Evolutionary conservation across 2,113 vertebrate genomes (phyloP).

Genomic region (Neogobius melanostomus): DNA sequence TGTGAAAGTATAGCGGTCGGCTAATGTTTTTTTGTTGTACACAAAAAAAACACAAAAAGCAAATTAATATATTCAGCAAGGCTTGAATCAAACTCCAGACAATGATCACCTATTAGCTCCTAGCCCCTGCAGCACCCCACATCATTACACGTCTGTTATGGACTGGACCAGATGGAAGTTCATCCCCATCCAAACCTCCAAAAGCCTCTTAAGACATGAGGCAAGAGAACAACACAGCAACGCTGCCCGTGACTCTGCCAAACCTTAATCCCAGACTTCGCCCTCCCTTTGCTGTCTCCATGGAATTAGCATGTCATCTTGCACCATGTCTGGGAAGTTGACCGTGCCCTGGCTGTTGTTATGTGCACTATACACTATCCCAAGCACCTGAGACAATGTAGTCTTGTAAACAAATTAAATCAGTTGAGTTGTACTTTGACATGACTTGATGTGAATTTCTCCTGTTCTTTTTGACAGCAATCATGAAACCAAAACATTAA

Average conservation of each 20-base stretch:
- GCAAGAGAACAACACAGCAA: conserved; percentile 56
- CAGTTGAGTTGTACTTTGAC: neutral
- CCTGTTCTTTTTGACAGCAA: no score
- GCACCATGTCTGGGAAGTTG: conserved; percentile 26
- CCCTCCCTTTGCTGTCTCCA: conserved; percentile 18
- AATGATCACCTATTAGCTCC: neutral
- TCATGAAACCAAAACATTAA: no score
- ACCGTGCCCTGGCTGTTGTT: conserved; percentile 42
- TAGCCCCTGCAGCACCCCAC: conserved; percentile 10
- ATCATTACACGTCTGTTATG: conserved; percentile 19
- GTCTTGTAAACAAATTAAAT: neutral
- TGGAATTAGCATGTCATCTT: conserved; percentile 50
- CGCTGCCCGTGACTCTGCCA: conserved; percentile 29
- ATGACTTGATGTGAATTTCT: no score
- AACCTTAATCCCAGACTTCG: conserved; percentile 52
- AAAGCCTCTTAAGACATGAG: conserved; percentile 66
- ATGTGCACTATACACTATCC: conserved; percentile 15
- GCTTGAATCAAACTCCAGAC: neutral
- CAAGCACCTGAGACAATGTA: conserved; percentile 9
- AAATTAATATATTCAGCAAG: no score
- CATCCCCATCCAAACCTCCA: conserved; percentile 60
- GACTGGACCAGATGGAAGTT: conserved; percentile 68
- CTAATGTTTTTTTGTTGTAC: no score
- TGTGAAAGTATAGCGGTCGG: no score
- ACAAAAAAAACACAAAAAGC: no score